Evolutionary conservation across 1,140 invertebrate genomes (phyloP).

Genomic region (Melitaea cinxia): DNA sequence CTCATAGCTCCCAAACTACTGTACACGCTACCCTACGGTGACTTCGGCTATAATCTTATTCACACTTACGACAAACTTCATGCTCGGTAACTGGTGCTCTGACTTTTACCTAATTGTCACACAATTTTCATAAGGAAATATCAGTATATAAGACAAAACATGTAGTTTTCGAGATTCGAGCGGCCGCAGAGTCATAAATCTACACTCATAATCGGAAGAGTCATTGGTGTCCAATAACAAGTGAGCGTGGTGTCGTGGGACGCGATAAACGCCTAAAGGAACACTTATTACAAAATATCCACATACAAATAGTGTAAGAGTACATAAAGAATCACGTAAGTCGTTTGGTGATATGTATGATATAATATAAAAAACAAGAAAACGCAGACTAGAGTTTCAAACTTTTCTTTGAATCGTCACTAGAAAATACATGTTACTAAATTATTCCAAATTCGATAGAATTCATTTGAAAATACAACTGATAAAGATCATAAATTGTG

Average conservation of each 20-base stretch:
- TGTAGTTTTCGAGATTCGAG: not conserved
- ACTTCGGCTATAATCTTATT: not conserved
- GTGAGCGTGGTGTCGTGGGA: slow-evolving; percentile 30
- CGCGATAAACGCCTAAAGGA: slow-evolving; percentile 29
- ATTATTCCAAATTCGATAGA: not conserved
- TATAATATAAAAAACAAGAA: slow-evolving; percentile 39
- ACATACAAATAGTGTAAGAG: slow-evolving; percentile 31
- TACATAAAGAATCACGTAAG: slow-evolving; percentile 21
- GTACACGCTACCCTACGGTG: not conserved
- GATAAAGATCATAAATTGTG: not conserved
- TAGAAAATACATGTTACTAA: not conserved
- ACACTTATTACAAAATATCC: slow-evolving; percentile 19
- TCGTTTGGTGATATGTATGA: slow-evolving; percentile 52
- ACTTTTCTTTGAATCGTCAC: not conserved
- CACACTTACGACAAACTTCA: not conserved
- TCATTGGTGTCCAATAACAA: slow-evolving; percentile 42
- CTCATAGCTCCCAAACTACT: not conserved
- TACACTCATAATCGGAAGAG: slow-evolving; percentile 23
- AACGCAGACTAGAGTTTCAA: not conserved
- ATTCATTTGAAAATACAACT: not conserved
- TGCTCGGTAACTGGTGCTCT: not conserved
- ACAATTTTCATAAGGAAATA: slow-evolving; percentile 1
- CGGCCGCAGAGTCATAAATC: slow-evolving; percentile 15
- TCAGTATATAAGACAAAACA: no score
- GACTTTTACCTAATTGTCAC: not conserved